Evolutionary conservation across 2,113 vertebrate species (phyloP).

Genomic region (Amblyornis subalaris): DNA sequence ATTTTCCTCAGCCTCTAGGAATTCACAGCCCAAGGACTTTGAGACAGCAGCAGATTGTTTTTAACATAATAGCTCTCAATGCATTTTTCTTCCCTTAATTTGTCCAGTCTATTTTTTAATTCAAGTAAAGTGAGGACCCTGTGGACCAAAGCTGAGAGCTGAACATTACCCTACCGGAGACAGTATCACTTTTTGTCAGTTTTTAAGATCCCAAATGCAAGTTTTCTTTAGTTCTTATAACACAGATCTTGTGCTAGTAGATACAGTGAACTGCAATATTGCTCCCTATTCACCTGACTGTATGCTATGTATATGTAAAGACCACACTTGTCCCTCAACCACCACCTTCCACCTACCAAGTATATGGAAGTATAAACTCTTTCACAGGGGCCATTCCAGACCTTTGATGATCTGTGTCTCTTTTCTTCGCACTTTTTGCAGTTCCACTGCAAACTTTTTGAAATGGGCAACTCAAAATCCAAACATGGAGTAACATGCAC

Average conservation of each 20-base stretch:
- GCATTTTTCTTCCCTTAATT: not conserved
- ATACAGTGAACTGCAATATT: not conserved
- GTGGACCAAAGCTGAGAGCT: not conserved
- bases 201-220: not conserved
- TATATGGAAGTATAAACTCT: not conserved
- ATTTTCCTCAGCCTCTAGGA: not conserved
- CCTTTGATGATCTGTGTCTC: not conserved
- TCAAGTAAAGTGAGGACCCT: not conserved
- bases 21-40: not conserved
- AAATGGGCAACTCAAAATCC: not conserved
- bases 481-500: accelerated
- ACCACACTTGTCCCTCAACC: not conserved
- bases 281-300: not conserved
- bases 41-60: not conserved
- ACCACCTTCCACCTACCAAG: not conserved
- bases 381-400: not conserved
- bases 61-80: not conserved
- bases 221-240: not conserved
- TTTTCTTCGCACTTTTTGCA: not conserved
- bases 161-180: not conserved
- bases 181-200: not conserved
- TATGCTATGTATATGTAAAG: not conserved
- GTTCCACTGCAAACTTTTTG: not conserved
- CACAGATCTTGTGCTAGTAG: not conserved
- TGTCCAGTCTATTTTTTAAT: not conserved